Base-by-base conservation (phyloP, 2,797 vertebrate species). In the Pantherophis alleghaniensis region DNA sequence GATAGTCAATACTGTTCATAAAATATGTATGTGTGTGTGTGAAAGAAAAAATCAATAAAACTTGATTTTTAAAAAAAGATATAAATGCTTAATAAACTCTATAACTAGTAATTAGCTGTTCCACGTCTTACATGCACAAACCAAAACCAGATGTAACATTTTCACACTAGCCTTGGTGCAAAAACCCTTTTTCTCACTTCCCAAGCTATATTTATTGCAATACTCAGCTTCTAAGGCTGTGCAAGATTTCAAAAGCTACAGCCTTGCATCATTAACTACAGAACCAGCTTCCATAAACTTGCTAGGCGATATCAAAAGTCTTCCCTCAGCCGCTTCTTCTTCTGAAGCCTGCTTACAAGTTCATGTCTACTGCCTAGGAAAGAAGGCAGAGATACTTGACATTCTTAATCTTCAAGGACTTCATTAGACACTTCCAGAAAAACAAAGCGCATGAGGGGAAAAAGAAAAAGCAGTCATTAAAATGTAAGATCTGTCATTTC, bases 401-500 rank as follows among this genome's bases (percentile, higher is more conserved):
- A 89, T 92, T 91, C 95, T 94, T 94, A 53, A 94, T 94, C 95
- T 96, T 56, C 93, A 97, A 95, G 90, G 94, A 95, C 93, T 95
- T 95, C 94, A 94, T 94, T 92, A 96, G 95, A 91, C 94, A 94
- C 94, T 95, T 95, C 93, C 94, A 5, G 2, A 94, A 96, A 92
- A 22, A 1, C 4, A 63, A 88, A 93, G 66, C 3, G 94, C 87
- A 1, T 90, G 86, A 88, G 26, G 83, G 90, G 87, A 2, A 13
- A 63, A 53, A 10, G 32, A 89, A 60, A 94, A 92, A 90, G 90
- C 92, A 92, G 91, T 94, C 96, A 96, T 97, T 95, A 92, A 95
- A 96, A 96, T 95, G 95, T 95, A 95, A 86, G 51, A 93, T 86
- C 92, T 95, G 89, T 96, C 94, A 95, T 95, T 95, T 96, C 96